A percentile compares a stretch with the other conserved stretches of the same genome.
Evolutionary conservation across 2,113 vertebrate genomes (phyloP).

Genomic region (Monarcha castaneiventris): DNA sequence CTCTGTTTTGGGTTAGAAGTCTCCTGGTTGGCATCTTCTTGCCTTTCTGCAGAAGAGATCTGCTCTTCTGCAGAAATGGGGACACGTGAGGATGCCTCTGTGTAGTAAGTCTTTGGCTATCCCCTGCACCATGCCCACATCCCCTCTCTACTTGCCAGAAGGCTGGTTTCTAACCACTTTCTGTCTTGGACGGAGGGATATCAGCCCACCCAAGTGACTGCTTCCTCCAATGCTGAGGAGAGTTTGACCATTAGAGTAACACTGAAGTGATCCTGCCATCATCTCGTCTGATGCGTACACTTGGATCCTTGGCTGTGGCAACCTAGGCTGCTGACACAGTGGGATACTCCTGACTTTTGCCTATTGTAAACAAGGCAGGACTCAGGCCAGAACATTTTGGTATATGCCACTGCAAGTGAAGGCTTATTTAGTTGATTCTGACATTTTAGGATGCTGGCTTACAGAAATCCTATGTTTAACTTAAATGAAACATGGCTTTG

Average conservation of each 20-base stretch:
- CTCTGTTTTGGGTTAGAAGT: background rate
- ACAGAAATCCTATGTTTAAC: background rate
- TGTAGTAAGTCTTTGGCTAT: background rate
- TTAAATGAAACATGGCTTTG: background rate
- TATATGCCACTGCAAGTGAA: background rate
- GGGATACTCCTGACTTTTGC: background rate
- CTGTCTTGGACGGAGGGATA: background rate
- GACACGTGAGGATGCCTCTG: background rate
- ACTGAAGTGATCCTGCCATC: background rate
- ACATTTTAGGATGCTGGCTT: background rate
- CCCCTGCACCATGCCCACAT: background rate
- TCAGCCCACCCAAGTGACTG: background rate
- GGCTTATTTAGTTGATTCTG: background rate
- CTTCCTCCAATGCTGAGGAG: background rate
- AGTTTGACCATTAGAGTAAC: background rate
- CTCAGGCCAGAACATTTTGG: background rate
- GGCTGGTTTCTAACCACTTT: background rate
- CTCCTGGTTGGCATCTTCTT: background rate
- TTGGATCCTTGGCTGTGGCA: background rate
- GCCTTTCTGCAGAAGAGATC: background rate
- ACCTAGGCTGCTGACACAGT: background rate
- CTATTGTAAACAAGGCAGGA: background rate
- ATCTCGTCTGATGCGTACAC: background rate
- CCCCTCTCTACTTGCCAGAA: background rate
- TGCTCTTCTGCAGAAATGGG: background rate